Evolutionary conservation across 1,140 invertebrate species (phyloP), one percentile per base, ranked within the genome.

Genomic region (Dryas iulia): DNA sequence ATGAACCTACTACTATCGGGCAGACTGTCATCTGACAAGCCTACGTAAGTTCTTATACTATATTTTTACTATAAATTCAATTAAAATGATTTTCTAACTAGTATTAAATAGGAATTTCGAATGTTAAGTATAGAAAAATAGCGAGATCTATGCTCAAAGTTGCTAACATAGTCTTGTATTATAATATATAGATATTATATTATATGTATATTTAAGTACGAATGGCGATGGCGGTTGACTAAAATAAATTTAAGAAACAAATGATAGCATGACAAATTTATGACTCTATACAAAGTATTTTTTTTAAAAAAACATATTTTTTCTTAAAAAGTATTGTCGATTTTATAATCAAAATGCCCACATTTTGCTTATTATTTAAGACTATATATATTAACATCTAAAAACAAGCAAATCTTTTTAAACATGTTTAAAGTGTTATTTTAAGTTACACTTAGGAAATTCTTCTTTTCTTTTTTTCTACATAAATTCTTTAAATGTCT

Each of bases 91-190:
- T 25, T 56, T 56, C 4, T 26, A 25, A 56, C n/a, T 56, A 56
- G 2, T 56, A 6, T 56, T 26, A 56, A 25, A 14, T 56, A 56
- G 53, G 30, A 25, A 25, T 31, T 58, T 58, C n/a, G 7, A n/a
- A 18, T 21, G n/a, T 11, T 60, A 59, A 60, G 26, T 61, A 68
- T 71, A 71, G 57, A 57, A 25, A 66, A 72, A 72, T 72, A 69
- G 76, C 68, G 69, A 74, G 63, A 71, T 74, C 76, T 85, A 79
- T 84, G 84, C 84, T 86, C 86, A 86, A 86, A 76, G 63, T 79
- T 78, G 79, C 73, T 76, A 71, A 75, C 67, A 74, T 68, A 75
- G 67, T 67, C 71, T 70, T 63, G 56, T 77, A 63, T 63, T 72
- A 71, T 74, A 59, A 58, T 72, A 73, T 77, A 73, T 66, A 72